Conservation (phyloP, 1,140 invertebrate species). For the Drosophila orosa region DNA sequence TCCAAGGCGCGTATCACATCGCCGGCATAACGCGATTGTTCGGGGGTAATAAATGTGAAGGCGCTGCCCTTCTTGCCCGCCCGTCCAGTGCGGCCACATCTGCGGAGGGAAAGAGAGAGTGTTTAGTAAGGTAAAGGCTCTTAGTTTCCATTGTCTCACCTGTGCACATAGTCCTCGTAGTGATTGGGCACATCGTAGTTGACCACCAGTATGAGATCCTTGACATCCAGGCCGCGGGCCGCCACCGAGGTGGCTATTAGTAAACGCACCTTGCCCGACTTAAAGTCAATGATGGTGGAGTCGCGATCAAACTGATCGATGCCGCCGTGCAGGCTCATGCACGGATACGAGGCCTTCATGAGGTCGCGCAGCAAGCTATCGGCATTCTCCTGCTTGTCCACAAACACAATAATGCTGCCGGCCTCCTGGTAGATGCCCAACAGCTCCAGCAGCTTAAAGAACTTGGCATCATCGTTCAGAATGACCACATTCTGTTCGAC, state of each 20-base stretch:
- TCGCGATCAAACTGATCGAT: slow-evolving; percentile 99
- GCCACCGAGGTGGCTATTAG: slow-evolving; percentile 98
- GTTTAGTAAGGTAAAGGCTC: background rate
- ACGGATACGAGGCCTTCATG: slow-evolving; percentile 98
- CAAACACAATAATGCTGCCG: slow-evolving; percentile 98
- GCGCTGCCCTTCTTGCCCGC: slow-evolving; percentile 99
- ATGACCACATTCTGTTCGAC: slow-evolving; percentile 98
- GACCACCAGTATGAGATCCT: slow-evolving; percentile 98
- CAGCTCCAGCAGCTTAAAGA: slow-evolving; percentile 98
- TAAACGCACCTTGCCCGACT: slow-evolving; percentile 94
- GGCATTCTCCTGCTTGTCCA: slow-evolving; percentile 99
- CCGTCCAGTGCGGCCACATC: slow-evolving; percentile 94
- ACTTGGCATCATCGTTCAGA: slow-evolving; percentile 98
- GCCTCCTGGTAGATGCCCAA: slow-evolving; percentile 97
- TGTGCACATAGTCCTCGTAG: slow-evolving; percentile 99
- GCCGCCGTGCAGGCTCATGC: slow-evolving; percentile 98
- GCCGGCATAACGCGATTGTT: slow-evolving; percentile 96
- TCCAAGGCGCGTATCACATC: slow-evolving; percentile 97
- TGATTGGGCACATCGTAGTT: slow-evolving; percentile 99
- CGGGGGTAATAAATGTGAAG: slow-evolving; percentile 98
- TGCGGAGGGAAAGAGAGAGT: slow-evolving; percentile 82
- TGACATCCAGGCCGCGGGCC: slow-evolving; percentile 98
- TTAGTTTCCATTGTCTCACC: slow-evolving; percentile 46
- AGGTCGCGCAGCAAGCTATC: slow-evolving; percentile 97
- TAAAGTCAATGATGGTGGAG: slow-evolving; percentile 99